A percentile compares a stretch with the other conserved stretches of the same genome.
Evolutionary conservation across 2,113 vertebrate genomes (phyloP).

Genomic region (Mormyrus iriodes): DNA sequence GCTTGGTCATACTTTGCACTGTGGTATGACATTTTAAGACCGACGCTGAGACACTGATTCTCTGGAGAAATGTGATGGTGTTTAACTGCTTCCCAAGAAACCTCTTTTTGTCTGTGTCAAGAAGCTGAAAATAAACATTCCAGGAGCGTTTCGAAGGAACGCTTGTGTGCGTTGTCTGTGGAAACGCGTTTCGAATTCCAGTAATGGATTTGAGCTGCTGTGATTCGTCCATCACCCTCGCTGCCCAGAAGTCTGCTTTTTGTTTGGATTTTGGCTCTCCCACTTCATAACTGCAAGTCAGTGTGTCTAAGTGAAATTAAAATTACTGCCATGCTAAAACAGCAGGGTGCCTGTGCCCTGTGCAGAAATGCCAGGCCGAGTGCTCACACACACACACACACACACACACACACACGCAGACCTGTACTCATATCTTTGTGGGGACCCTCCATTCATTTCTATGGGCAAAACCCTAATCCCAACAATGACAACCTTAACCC

Average conservation of each 20-base stretch:
- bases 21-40: background rate
- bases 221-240: background rate
- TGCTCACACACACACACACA: background rate
- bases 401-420: background rate
- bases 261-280: background rate
- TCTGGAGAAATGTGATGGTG: background rate
- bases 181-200: background rate
- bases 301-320: background rate
- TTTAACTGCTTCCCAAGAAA: background rate
- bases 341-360: too few relatives aligned
- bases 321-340: background rate
- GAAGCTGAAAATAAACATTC: background rate
- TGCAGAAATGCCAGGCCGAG: too few relatives aligned
- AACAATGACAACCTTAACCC: too few relatives aligned
- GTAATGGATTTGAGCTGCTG: background rate
- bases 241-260: background rate
- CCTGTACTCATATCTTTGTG: too few relatives aligned
- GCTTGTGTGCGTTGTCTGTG: background rate
- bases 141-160: background rate
- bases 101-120: background rate
- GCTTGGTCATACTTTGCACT: background rate
- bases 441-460: too few relatives aligned
- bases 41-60: background rate
- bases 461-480: too few relatives aligned
- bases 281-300: background rate